Evolutionary conservation across 2,797 vertebrate genomes (phyloP).

Genomic region (Sebastes steindachneri): DNA sequence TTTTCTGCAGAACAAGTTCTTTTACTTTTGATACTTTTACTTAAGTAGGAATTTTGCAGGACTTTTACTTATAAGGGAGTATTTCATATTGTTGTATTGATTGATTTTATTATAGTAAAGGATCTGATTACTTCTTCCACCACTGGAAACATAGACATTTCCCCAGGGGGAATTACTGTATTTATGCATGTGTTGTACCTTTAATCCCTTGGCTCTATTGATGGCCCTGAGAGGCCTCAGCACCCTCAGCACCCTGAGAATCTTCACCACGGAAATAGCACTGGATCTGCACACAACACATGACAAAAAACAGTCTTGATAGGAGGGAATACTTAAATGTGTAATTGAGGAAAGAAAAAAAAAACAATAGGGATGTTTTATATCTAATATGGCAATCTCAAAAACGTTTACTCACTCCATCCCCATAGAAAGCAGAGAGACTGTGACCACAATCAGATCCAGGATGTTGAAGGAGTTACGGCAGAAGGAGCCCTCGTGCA

Average conservation of each 20-base stretch:
- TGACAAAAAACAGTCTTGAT: background rate
- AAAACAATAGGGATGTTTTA: background rate
- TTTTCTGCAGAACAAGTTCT: background rate
- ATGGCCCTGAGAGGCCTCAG: conserved; percentile 95
- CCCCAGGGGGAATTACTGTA: background rate
- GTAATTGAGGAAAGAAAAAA: background rate
- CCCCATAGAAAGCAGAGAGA: conserved; percentile 96
- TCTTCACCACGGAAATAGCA: conserved; percentile 98
- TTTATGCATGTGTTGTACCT: conserved; percentile 79
- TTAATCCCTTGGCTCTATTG: conserved; percentile 96
- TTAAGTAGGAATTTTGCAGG: background rate
- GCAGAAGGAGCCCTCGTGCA: conserved; percentile 98
- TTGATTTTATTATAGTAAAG: background rate
- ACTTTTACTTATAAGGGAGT: background rate
- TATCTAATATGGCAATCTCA: background rate
- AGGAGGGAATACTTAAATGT: background rate
- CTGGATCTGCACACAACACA: conserved; percentile 87
- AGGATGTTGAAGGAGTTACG: conserved; percentile 98
- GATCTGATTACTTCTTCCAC: background rate
- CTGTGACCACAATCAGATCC: conserved; percentile 94
- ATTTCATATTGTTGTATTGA: background rate
- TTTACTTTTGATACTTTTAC: background rate
- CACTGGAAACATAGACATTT: background rate
- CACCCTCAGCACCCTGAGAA: conserved; percentile 96
- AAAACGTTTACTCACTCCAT: conserved; percentile 88